A percentile compares a stretch with the other conserved stretches of the same genome.
phyloP scores from a whole-genome alignment of 2,113 vertebrate species.

The Antigone vipio region DNA sequence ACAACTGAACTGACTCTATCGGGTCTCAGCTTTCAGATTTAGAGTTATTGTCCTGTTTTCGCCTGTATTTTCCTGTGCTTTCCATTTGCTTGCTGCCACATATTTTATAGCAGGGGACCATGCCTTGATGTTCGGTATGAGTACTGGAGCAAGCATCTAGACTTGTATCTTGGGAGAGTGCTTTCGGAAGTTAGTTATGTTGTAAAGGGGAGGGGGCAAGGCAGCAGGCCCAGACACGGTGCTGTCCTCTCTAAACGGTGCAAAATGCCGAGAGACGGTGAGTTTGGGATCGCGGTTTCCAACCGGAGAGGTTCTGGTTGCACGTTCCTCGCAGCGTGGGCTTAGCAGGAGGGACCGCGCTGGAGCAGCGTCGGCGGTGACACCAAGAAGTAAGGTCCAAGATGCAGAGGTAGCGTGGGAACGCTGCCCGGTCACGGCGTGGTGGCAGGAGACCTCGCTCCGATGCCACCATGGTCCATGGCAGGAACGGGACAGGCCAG shows the following conservation, averaged over 20 bases:
- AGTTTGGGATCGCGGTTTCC: neutral
- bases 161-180: neutral
- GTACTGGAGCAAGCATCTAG: neutral
- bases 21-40: constrained; percentile 68
- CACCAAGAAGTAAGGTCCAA: neutral
- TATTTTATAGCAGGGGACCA: constrained; percentile 30
- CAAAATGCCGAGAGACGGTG: neutral
- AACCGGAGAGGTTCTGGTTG: neutral
- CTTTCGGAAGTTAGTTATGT: constrained; percentile 26
- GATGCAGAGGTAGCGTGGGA: neutral
- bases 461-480: rapidly evolving
- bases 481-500: neutral
- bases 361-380: neutral
- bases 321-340: rapidly evolving
- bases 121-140: neutral
- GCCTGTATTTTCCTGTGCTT: constrained; percentile 56
- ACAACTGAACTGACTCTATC: constrained; percentile 72
- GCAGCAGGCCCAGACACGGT: neutral
- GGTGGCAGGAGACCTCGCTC: neutral
- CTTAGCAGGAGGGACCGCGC: neutral
- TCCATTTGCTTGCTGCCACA: constrained; percentile 58
- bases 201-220: neutral
- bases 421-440: rapidly evolving
- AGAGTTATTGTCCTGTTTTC: constrained; percentile 74
- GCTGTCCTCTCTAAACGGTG: neutral